A percentile compares a stretch with the other conserved stretches of the same genome.
Conservation (phyloP, 1,140 invertebrate species). For the Orchestia grillus region DNA sequence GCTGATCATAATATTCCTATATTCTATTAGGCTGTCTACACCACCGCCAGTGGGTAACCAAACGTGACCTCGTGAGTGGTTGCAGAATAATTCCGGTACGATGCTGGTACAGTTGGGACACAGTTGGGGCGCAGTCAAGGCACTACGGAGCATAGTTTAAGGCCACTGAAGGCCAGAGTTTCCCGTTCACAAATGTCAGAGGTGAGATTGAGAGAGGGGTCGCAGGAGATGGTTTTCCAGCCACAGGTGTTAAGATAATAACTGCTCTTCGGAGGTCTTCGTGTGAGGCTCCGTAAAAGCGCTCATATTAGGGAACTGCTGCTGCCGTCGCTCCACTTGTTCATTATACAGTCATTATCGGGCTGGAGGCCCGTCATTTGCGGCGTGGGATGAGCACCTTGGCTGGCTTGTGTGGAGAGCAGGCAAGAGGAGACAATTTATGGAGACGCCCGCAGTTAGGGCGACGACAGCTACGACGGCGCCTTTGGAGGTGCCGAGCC, state of each 20-base stretch:
- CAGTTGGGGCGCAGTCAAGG: background rate
- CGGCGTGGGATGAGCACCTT: constrained; percentile 40
- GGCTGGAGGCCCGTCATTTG: constrained; percentile 47
- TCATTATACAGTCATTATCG: constrained; percentile 56
- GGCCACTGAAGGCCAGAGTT: background rate
- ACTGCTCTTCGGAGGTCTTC: constrained; percentile 33
- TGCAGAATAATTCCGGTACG: background rate
- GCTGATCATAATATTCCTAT: background rate
- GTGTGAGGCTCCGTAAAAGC: constrained; percentile 48
- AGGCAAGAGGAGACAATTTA: constrained; percentile 46
- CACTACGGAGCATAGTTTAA: background rate
- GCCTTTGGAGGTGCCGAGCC: constrained; percentile 14
- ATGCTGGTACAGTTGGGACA: background rate
- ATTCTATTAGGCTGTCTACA: constrained; percentile 19
- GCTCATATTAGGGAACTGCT: constrained; percentile 22
- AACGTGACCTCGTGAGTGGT: background rate
- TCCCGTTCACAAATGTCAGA: constrained; percentile 32
- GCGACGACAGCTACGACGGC: constrained; percentile 36
- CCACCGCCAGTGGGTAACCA: background rate
- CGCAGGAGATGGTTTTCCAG: constrained; percentile 30
- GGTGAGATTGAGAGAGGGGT: constrained; percentile 41
- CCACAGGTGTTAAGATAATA: constrained; percentile 44
- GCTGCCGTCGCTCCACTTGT: constrained; percentile 47
- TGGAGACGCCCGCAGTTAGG: constrained; percentile 34
- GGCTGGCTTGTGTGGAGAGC: constrained; percentile 43